These are phyloP conservation scores for Myoxocephalus aenaeus DNA, from an alignment of 2,797 vertebrate species.

Conservation along the genomic window DNA sequence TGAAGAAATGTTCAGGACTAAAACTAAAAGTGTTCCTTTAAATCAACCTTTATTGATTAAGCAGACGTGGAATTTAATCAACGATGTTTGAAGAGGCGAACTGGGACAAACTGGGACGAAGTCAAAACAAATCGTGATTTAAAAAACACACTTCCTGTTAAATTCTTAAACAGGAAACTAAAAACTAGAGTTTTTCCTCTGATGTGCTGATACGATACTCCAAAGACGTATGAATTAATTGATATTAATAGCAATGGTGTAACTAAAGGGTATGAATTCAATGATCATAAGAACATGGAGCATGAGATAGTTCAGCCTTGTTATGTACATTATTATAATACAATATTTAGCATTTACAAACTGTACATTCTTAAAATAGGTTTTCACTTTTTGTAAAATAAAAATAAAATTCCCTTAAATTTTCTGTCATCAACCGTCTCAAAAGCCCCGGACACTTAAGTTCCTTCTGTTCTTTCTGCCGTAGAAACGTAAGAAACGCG, in stretches of 20 bases:
- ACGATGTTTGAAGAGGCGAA: constrained; percentile 13
- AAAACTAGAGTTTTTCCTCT: not conserved
- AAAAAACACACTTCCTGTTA: not conserved
- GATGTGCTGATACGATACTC: not conserved
- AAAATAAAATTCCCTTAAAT: constrained; percentile 8
- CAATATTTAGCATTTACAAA: constrained; percentile 50
- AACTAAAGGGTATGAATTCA: not conserved
- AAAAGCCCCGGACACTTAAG: not conserved
- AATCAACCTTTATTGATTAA: constrained; percentile 22
- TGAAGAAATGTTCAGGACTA: not conserved
- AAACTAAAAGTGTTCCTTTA: constrained; percentile 20
- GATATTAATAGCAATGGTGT: not conserved
- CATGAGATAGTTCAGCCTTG: not conserved
- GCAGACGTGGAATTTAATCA: constrained; percentile 18
- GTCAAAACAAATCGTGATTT: not conserved
- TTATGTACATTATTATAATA: constrained; percentile 38
- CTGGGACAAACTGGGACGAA: not conserved
- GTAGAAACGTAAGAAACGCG: not conserved
- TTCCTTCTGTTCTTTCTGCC: not conserved
- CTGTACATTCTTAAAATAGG: constrained; percentile 40
- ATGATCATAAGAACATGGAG: constrained; percentile 11
- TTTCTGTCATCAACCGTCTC: not conserved
- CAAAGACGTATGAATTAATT: not conserved
- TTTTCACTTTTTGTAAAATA: constrained; percentile 12
- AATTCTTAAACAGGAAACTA: not conserved